Conservation (phyloP, 92 coral and sea anemone genomes). For the Porites rus region DNA sequence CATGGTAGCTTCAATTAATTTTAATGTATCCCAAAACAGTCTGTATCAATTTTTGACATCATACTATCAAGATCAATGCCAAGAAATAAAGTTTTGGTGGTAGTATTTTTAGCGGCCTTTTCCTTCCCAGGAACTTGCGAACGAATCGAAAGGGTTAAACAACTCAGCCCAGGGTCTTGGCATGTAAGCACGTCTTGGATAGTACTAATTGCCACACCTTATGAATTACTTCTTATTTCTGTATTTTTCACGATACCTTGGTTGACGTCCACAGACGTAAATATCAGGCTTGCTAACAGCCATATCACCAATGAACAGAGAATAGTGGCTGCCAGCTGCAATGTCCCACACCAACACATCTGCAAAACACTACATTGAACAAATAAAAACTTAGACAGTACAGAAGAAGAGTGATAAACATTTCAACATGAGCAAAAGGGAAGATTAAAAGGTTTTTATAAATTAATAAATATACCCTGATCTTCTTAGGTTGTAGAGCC, state of each 20-base stretch:
- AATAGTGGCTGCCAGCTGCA: conserved; percentile 98
- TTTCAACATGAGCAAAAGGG: neutral
- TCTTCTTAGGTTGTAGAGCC: conserved; percentile 88
- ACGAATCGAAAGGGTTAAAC: too few species aligned
- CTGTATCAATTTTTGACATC: too few species aligned
- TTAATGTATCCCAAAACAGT: too few species aligned
- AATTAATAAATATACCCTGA: conserved; percentile 69
- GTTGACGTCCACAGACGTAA: conserved; percentile 97
- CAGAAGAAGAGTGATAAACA: neutral
- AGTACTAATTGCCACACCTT: too few species aligned
- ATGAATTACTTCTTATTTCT: too few species aligned
- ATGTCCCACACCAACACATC: conserved; percentile 98
- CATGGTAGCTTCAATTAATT: too few species aligned
- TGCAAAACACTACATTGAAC: conserved; percentile 83
- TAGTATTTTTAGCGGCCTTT: too few species aligned
- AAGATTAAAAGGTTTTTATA: neutral
- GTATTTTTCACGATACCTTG: conserved; percentile 65
- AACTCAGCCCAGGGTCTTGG: too few species aligned
- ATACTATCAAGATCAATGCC: too few species aligned
- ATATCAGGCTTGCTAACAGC: conserved; percentile 89
- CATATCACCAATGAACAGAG: conserved; percentile 94
- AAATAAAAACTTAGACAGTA: neutral
- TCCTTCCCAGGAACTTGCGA: too few species aligned
- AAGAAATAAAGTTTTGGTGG: too few species aligned
- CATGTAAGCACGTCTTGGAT: too few species aligned